Evolutionary conservation across 2,113 vertebrate species (phyloP), one percentile per base, ranked within the genome.

Genomic region (Psittacara wagleri): DNA sequence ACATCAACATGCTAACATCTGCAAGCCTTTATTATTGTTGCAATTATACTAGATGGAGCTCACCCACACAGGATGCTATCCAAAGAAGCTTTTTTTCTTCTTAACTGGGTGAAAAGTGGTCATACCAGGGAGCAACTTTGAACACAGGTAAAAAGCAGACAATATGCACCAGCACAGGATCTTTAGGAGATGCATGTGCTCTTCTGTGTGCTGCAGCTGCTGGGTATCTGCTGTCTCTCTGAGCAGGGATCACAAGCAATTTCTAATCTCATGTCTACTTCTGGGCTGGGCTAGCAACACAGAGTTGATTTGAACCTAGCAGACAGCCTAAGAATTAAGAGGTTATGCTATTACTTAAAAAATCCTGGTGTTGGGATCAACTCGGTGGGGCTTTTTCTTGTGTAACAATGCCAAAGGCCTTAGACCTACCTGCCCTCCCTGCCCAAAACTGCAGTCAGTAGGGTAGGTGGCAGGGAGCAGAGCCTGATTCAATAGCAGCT

Each of bases 141-240:
- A 51, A 31, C 25, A 19, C 66, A 33, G 24, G 48, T 57, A 29
- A 69, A 67, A 18, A 80, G 39, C 0, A 0, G 69, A 57, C 16
- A 43, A 44, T 54, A 86, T 0, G 0, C 37, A 87, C 23, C 49
- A 41, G 73, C 62, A 57, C 0, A 0, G 22, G 52, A 52, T 82
- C 49, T n/a, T 49, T 2, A 1, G 62, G 83, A 84, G 54, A 66
- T 22, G 49, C 20, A 9, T 0, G 0, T 74, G 77, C 86, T 79
- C 86, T 68, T 92, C 85, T 2, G 2, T 7, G 44, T 13, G 61
- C 75, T 61, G 72, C 64, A 52, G 79, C 43, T 39, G 19, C 4
- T 44, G 39, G 63, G 10, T 17, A 11, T 4, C 11, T 1, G 25
- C 43, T 28, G 16, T 29, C 22, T 62, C 27, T 76, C 2, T 0